A percentile compares a stretch with the other conserved stretches of the same genome.
Conservation (phyloP, 1,140 invertebrate genomes). For the Diabrotica undecimpunctata region DNA sequence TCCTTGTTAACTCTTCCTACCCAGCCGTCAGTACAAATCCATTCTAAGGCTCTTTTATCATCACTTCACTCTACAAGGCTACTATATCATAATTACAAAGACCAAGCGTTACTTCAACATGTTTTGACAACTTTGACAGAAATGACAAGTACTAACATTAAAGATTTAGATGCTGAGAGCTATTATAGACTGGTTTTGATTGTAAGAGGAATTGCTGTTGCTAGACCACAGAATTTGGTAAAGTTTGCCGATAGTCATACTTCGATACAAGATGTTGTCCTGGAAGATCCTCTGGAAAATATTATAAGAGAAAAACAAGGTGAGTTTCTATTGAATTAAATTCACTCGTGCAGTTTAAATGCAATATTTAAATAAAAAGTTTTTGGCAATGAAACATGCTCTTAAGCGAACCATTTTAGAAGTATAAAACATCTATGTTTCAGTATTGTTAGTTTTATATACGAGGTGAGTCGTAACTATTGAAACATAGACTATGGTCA, state of each 20-base stretch:
- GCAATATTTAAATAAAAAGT: too few species aligned
- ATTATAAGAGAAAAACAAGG: slow-evolving; percentile 18
- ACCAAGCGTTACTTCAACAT: slow-evolving; percentile 76
- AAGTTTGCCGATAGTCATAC: slow-evolving; percentile 67
- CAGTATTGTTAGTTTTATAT: too few species aligned
- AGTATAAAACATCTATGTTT: too few species aligned
- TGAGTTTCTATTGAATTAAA: not conserved
- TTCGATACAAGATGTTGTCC: slow-evolving; percentile 46
- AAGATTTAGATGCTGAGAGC: slow-evolving; percentile 82
- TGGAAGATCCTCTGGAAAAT: slow-evolving; percentile 50
- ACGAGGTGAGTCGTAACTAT: too few species aligned
- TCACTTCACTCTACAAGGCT: slow-evolving; percentile 70
- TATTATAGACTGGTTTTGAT: slow-evolving; percentile 84
- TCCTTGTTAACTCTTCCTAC: slow-evolving; percentile 79
- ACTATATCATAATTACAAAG: slow-evolving; percentile 84
- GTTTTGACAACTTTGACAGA: slow-evolving; percentile 67
- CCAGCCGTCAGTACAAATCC: slow-evolving; percentile 71
- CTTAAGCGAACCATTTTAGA: too few species aligned
- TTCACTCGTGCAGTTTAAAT: too few species aligned
- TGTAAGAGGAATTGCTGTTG: slow-evolving; percentile 79
- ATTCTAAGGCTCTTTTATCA: slow-evolving; percentile 75
- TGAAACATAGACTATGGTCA: too few species aligned
- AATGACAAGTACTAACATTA: slow-evolving; percentile 55
- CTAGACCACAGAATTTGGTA: slow-evolving; percentile 77
- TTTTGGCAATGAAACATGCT: too few species aligned